A percentile compares a stretch with the other conserved stretches of the same genome.
Conservation (phyloP, 2,888 invertebrate genomes). For the Resseliella maxima region DNA sequence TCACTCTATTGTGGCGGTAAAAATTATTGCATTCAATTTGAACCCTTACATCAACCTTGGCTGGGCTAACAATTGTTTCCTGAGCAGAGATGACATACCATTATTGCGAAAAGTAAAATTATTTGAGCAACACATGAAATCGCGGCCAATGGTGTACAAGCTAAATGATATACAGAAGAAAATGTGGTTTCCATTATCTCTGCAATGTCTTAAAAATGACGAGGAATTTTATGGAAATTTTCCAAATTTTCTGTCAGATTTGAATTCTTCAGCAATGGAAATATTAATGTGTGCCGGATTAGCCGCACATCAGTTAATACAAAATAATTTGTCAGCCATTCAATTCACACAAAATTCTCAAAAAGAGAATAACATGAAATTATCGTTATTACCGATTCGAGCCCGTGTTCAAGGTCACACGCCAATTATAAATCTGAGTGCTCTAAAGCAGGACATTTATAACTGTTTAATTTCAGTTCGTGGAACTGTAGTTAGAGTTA, state of each 20-base stretch:
- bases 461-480: constrained; percentile 82
- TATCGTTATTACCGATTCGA: constrained; percentile 64
- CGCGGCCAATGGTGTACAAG: constrained; percentile 61
- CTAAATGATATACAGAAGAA: constrained; percentile 60
- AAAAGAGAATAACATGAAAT: constrained; percentile 67
- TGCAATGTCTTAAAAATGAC: constrained; percentile 71
- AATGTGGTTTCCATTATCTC: constrained; percentile 68
- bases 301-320: constrained; percentile 80
- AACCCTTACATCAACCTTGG: no score
- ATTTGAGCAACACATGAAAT: constrained; percentile 70
- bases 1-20: no score
- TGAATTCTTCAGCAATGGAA: constrained; percentile 75
- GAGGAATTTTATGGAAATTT: constrained; percentile 72
- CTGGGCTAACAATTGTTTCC: constrained; percentile 63
- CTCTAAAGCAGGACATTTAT: constrained; percentile 78
- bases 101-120: constrained; percentile 69
- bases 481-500: constrained; percentile 87
- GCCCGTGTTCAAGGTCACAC: constrained; percentile 75
- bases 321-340: constrained; percentile 54
- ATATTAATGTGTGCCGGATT: constrained; percentile 79
- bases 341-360: constrained; percentile 60
- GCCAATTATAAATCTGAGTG: constrained; percentile 74
- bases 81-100: constrained; percentile 68
- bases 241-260: constrained; percentile 74
- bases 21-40: no score